Base-by-base conservation (phyloP, 2,888 invertebrate genomes). In the Chrysolina haemoptera region DNA sequence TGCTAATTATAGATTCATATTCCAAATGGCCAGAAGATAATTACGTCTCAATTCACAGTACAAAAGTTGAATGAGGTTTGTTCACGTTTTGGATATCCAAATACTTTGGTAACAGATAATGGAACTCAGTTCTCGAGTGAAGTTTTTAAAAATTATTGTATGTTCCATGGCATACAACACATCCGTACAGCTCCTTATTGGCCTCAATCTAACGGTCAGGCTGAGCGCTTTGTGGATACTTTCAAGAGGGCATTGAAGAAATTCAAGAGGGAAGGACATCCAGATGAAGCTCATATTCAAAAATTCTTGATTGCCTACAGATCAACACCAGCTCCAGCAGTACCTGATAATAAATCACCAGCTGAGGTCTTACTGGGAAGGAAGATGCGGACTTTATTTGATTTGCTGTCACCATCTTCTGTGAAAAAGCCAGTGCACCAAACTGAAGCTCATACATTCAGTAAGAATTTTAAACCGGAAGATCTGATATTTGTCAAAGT, bases 131-230 rank as follows among this genome's bases (percentile, higher is more conserved):
- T 59, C 14, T 4, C 12, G 3, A 18, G 59, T 4, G 59, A 18
- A 14, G 6, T 12, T 20, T 59, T 59, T 14, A 27, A 20, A 59
- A 14, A 14, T 16, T 59, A 16, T 14, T 59, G 59, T 11, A 14
- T 12, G 9, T 6, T 6, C 3, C n/a, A 18, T 20, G 59, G 59
- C 27, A 59, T 59, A 10, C 12, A 59, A 27, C 59, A 59, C 16
- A 59, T 59, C 1, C 18, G 22, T 16, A 59, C 59, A 27, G 59
- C 59, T 1, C 59, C 59, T 11, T 59, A 59, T 27, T 62, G 12
- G 9, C 62, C 62, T n/a, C 62, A 62, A 11, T 62, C 62, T n/a
- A 62, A 62, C 16, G 62, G 62, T 11, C 62, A 27, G 16, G 27
- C 35, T 62, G 27, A 62, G 12, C 62, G 14, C 9, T 62, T 62